phyloP scores from a whole-genome alignment of 2,113 vertebrate genomes.

The Agapornis roseicollis region DNA sequence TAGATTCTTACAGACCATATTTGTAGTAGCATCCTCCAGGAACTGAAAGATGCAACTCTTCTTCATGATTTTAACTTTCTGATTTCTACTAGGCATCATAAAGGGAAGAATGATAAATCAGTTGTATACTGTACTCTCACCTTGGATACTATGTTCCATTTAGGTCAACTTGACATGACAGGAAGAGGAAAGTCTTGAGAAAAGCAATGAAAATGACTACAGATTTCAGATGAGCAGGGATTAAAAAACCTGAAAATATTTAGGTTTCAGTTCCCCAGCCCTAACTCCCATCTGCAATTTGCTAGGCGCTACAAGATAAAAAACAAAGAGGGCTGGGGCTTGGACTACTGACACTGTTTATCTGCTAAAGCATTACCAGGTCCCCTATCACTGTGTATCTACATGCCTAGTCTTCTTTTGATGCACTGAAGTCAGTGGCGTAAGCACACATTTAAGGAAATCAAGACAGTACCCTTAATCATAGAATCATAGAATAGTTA shows the following conservation, averaged over 20 bases:
- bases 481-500: too few relatives aligned
- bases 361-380: background rate
- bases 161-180: background rate
- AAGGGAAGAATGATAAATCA: constrained; percentile 14
- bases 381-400: background rate
- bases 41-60: background rate
- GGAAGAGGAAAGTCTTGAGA: background rate
- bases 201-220: background rate
- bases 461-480: background rate
- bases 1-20: background rate
- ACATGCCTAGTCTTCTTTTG: background rate
- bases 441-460: background rate
- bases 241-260: background rate
- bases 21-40: background rate
- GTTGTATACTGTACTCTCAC: background rate
- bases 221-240: background rate
- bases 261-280: background rate
- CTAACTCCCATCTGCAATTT: background rate
- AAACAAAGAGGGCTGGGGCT: background rate
- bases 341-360: background rate
- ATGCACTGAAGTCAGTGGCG: background rate
- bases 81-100: background rate
- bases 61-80: constrained; percentile 20
- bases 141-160: background rate
- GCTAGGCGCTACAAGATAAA: background rate